Conservation (phyloP, 2,797 vertebrate species). For the Crenichthys baileyi region DNA sequence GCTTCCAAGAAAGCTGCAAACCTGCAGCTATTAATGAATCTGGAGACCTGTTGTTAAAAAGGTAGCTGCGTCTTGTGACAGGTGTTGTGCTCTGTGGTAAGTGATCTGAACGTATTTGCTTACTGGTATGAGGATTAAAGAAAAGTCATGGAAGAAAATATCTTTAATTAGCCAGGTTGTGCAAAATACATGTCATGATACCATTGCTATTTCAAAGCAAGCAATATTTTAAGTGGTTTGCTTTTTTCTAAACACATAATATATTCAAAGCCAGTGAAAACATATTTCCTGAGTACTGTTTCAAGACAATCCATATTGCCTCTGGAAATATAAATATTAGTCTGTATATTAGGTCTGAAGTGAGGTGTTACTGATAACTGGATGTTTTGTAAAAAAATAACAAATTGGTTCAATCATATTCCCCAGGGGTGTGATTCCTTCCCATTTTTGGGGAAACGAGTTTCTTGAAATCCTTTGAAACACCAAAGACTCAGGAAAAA, state of each 20-base stretch:
- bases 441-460: neutral
- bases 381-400: neutral
- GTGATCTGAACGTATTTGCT: slow-evolving; percentile 11
- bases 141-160: slow-evolving; percentile 1
- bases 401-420: neutral
- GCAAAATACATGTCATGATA: neutral
- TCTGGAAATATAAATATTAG: neutral
- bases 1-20: slow-evolving; percentile 34
- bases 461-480: neutral
- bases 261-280: neutral
- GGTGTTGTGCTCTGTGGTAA: neutral
- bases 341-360: neutral
- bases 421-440: neutral
- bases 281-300: neutral
- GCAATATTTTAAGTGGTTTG: neutral
- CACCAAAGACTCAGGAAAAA: neutral
- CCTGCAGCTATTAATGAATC: slow-evolving; percentile 24
- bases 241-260: neutral
- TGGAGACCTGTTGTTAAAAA: slow-evolving; percentile 22
- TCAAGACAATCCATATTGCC: neutral
- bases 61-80: slow-evolving; percentile 3
- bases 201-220: neutral
- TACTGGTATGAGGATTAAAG: neutral
- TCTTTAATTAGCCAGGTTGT: neutral
- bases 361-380: neutral